Percentiles rank a stretch among this genome's conserved stretches.
These are phyloP conservation scores for Dendrophyllia cribrosa DNA, from an alignment of 64 coral and sea anemone genomes.

Conservation along the genomic window DNA sequence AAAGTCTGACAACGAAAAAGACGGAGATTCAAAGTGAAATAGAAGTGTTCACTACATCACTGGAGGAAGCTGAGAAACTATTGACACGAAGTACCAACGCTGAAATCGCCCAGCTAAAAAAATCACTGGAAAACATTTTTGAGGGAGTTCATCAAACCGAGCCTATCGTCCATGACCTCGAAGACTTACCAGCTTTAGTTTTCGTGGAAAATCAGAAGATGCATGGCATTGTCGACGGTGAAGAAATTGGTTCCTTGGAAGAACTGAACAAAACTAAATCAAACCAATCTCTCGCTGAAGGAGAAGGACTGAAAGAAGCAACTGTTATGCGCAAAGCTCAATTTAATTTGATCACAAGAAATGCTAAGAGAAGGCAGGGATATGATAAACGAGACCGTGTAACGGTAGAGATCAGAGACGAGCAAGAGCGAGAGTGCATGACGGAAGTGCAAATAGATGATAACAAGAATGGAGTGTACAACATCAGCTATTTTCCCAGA, in stretches of 20 bases:
- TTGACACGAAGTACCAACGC: conserved; percentile 38
- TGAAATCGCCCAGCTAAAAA: conserved; percentile 68
- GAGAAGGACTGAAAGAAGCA: not conserved
- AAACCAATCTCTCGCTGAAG: not conserved
- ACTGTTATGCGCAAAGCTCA: not conserved
- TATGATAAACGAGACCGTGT: not conserved
- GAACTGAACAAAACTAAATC: not conserved
- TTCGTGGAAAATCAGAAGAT: not conserved
- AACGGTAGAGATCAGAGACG: not conserved
- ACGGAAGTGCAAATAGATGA: not conserved
- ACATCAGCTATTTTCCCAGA: conserved; percentile 32
- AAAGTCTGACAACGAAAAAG: conserved; percentile 40
- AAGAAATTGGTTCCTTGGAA: conserved; percentile 53
- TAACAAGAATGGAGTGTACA: conserved; percentile 9
- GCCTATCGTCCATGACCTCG: conserved; percentile 25
- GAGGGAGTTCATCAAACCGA: conserved; percentile 54
- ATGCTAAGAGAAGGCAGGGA: no score
- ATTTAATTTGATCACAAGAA: no score
- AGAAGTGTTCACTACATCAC: conserved; percentile 23
- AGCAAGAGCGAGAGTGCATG: not conserved
- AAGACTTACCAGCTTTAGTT: conserved; percentile 52
- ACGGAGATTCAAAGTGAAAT: conserved; percentile 46
- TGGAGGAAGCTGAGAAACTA: conserved; percentile 57
- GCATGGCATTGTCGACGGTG: conserved; percentile 33
- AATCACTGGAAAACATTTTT: conserved; percentile 49